phyloP scores from a whole-genome alignment of 2,797 vertebrate species.

The Myoxocephalus aenaeus region DNA sequence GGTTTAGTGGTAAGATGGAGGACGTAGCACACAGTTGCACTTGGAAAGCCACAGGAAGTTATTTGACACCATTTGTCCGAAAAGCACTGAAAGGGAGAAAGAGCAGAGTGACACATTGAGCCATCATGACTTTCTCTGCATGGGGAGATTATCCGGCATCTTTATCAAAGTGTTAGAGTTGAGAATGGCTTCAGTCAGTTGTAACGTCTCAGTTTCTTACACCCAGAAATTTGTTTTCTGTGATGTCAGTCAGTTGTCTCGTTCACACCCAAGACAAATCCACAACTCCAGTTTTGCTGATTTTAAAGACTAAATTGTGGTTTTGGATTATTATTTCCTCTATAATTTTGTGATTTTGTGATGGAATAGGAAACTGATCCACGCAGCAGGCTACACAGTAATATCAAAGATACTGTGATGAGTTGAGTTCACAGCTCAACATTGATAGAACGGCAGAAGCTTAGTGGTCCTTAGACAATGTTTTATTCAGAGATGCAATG shows the following conservation, averaged over 20 bases:
- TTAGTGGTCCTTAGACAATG: neutral
- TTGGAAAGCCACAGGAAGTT: slow-evolving; percentile 18
- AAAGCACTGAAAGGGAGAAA: slow-evolving; percentile 4
- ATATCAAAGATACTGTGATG: neutral
- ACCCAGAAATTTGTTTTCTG: neutral
- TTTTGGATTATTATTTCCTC: neutral
- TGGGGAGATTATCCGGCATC: slow-evolving; percentile 12
- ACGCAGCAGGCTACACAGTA: neutral
- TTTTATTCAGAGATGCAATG: neutral
- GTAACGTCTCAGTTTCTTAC: neutral
- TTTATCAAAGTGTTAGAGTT: neutral
- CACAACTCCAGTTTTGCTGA: neutral
- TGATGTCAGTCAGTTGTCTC: neutral
- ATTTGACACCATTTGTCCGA: slow-evolving; percentile 23
- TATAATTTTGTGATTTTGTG: neutral
- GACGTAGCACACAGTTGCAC: neutral
- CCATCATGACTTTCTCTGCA: slow-evolving; percentile 1
- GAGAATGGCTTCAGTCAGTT: neutral
- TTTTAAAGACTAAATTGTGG: neutral
- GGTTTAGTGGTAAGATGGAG: neutral
- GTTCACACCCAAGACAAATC: neutral
- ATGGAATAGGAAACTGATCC: neutral
- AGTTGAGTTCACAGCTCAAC: neutral
- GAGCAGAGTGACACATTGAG: slow-evolving; percentile 13
- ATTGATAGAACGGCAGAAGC: neutral